Base-by-base conservation (phyloP, 2,113 vertebrate species). In the Chitala chitala region DNA sequence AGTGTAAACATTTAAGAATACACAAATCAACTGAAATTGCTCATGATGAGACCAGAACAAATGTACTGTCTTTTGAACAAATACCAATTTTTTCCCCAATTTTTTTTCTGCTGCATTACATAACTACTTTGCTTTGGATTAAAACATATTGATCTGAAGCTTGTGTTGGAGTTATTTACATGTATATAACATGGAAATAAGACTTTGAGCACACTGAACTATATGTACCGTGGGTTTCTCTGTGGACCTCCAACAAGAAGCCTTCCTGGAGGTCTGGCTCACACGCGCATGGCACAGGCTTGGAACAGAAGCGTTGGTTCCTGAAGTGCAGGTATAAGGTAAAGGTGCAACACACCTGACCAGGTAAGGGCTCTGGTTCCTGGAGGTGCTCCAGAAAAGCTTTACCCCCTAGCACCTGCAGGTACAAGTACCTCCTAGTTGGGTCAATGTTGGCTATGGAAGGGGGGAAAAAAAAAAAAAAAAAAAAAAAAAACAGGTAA, bases 381-480 rank as follows among this genome's bases (percentile, higher is more conserved):
- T 98, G 94, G 51, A 99, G 92, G 83, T 98, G 95, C 75, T 99
- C 97, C 82, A 99, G 89, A 84, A 99, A 99, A 78, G 97, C 97
- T 85, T 94, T 98, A 78, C 97, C 97, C 80, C 95, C 93, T 82
- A 96, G 90, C 82, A 99, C 90, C 87, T 98, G 94, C 84, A 99
- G 89, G 88, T 98, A 94, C 84, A 99, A 88, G 89, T 94, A 93
- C 85, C 95, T 94, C 79, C 93, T 90, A 75, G 92, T 92, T 81
- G 94, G 94, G 86, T 96, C 92, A 82, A 95, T 91, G 85, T 89
- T 93, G 83, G 90, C 96, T 99, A n/a, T n/a, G n/a, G n/a, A n/a
- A n/a, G n/a, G n/a, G 88, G 73, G 84, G 88, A 79, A 6, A 88
- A 82, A 76, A 90, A 46, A 24, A 63, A 68, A 65, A 73, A 13